Conservation (phyloP, 2,797 vertebrate species). For the Betta splendens region DNA sequence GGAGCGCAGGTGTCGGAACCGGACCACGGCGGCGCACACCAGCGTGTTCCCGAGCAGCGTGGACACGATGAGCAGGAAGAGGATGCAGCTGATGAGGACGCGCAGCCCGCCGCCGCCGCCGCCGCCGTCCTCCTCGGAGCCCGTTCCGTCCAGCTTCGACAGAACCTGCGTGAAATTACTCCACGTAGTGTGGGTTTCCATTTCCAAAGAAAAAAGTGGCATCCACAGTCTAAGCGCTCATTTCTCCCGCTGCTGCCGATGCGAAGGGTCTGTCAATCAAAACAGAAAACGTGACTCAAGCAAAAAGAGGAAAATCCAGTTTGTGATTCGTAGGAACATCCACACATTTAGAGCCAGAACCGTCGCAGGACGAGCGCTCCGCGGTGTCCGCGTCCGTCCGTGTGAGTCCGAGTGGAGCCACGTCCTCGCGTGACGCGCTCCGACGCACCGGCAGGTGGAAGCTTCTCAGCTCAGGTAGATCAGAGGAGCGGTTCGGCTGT, state of each 20-base stretch:
- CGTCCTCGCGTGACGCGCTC: conserved; percentile 21
- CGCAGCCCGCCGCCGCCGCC: conserved; percentile 49
- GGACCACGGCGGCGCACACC: conserved; percentile 81
- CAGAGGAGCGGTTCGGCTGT: fast-evolving
- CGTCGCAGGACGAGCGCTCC: too few relatives aligned
- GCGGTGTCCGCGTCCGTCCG: not conserved
- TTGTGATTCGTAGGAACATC: too few relatives aligned
- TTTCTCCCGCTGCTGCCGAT: not conserved
- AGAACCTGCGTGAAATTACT: conserved; percentile 66
- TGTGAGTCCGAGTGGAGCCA: conserved; percentile 12
- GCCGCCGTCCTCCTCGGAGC: not conserved
- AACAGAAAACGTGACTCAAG: not conserved
- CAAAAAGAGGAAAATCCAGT: fast-evolving
- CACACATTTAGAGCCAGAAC: not conserved
- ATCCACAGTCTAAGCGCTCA: not conserved
- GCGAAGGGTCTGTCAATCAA: not conserved
- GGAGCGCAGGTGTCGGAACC: conserved; percentile 83
- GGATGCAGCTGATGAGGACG: conserved; percentile 74
- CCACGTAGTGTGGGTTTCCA: conserved; percentile 68
- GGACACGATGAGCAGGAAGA: conserved; percentile 82
- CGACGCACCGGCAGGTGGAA: not conserved
- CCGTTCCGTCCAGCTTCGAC: conserved; percentile 51
- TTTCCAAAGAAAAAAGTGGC: not conserved
- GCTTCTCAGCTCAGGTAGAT: conserved; percentile 8
- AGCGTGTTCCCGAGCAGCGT: conserved; percentile 83